Conservation (phyloP, 2,888 invertebrate genomes). For the Caenorhabditis drosophilae region DNA sequence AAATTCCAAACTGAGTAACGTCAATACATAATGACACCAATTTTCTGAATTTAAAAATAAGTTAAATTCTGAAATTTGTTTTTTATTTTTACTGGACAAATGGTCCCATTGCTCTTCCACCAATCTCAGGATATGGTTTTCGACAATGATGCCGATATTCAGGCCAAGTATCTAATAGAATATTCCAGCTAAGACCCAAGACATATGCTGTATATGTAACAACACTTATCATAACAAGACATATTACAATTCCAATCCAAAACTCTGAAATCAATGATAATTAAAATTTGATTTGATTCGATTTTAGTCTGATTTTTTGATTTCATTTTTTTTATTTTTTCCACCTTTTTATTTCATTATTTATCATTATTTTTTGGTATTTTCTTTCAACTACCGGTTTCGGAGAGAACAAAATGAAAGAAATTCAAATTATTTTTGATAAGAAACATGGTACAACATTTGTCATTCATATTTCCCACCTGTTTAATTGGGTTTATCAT, state of each 20-base stretch:
- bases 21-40: constrained; percentile 59
- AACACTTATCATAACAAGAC: constrained; percentile 51
- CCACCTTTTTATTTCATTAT: no score
- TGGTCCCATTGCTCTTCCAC: constrained; percentile 55
- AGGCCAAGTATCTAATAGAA: constrained; percentile 60
- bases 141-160: constrained; percentile 62
- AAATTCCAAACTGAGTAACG: constrained; percentile 63
- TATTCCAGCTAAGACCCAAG: constrained; percentile 63
- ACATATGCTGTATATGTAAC: constrained; percentile 63
- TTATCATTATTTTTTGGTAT: not conserved
- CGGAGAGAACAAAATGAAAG: no score
- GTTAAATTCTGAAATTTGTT: not conserved
- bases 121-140: constrained; percentile 67
- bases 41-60: constrained; percentile 34
- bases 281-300: not conserved
- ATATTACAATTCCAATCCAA: constrained; percentile 53
- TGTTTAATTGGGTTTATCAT: no score
- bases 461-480: no score
- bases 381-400: no score
- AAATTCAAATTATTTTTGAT: no score
- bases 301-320: not conserved
- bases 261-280: constrained; percentile 43
- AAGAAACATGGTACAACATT: no score
- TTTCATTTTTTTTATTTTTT: no score
- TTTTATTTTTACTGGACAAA: constrained; percentile 38